Conservation (phyloP, 2,888 invertebrate genomes). For the Megaustenia siamemsis region DNA sequence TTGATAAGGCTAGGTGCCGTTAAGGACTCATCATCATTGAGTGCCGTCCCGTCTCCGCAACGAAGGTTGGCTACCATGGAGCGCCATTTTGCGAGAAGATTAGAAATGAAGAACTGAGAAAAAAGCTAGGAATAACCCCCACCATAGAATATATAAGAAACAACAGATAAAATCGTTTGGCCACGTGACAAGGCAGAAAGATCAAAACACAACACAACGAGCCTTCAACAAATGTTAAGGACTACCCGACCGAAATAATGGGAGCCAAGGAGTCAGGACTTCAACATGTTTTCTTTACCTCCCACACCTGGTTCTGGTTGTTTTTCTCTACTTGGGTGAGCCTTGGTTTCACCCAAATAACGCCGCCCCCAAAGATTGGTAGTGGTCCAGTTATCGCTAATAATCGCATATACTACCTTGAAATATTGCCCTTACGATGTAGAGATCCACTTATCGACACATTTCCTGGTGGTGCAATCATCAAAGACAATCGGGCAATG, state of each 20-base stretch:
- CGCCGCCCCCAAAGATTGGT: slow-evolving; percentile 68
- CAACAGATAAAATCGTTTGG: no score
- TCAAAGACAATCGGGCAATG: slow-evolving; percentile 63
- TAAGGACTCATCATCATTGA: no score
- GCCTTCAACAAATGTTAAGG: not conserved
- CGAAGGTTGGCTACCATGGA: no score
- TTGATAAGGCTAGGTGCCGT: no score
- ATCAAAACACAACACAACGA: not conserved
- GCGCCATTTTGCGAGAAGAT: no score
- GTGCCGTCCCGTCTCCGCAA: not conserved
- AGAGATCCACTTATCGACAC: slow-evolving; percentile 62
- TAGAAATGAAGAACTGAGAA: no score
- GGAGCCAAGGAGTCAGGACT: not conserved
- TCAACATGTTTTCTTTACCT: not conserved
- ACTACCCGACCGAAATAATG: not conserved
- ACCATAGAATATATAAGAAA: no score
- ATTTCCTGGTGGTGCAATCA: slow-evolving; percentile 59
- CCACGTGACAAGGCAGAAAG: not conserved
- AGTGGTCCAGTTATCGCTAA: slow-evolving; percentile 68
- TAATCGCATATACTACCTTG: slow-evolving; percentile 69
- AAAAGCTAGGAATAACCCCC: no score
- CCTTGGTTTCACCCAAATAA: slow-evolving; percentile 44
- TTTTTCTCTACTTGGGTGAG: not conserved
- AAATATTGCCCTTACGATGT: slow-evolving; percentile 67
- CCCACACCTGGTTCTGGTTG: not conserved